Percentiles rank a stretch among this genome's conserved stretches.
These are phyloP conservation scores for Chlorospingus flavigularis DNA, from an alignment of 2,797 vertebrate species.

Conservation along the genomic window DNA sequence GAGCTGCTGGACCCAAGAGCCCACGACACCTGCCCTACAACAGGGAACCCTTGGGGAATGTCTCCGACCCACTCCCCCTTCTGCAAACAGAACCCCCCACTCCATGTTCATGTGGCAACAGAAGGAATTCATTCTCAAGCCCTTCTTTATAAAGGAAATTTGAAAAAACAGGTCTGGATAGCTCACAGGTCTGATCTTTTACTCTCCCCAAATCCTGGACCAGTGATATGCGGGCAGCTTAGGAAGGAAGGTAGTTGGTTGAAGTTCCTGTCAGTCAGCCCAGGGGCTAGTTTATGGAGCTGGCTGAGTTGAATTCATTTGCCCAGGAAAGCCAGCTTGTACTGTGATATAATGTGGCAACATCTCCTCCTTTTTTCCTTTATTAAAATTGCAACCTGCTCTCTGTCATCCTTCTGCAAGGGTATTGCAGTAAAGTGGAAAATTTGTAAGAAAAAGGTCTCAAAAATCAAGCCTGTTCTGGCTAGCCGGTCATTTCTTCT, in stretches of 20 bases:
- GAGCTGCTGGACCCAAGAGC: rapidly evolving
- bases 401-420: not conserved
- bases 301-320: not conserved
- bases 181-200: not conserved
- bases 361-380: not conserved
- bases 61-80: too few species aligned
- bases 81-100: not conserved
- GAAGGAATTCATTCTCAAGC: not conserved
- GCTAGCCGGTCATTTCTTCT: not conserved
- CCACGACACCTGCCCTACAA: not conserved
- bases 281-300: not conserved
- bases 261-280: not conserved
- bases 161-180: not conserved
- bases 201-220: not conserved
- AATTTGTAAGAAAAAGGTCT: not conserved
- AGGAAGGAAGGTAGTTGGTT: not conserved
- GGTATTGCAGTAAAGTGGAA: not conserved
- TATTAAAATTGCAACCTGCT: not conserved
- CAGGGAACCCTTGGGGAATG: not conserved
- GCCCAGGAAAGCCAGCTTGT: not conserved
- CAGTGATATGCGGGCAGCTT: not conserved
- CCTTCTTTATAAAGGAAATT: not conserved
- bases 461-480: not conserved
- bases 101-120: not conserved
- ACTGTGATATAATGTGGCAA: not conserved